These are phyloP conservation scores for Anoplophora glabripennis DNA, from an alignment of 1,140 invertebrate genomes.

Conservation along the genomic window DNA sequence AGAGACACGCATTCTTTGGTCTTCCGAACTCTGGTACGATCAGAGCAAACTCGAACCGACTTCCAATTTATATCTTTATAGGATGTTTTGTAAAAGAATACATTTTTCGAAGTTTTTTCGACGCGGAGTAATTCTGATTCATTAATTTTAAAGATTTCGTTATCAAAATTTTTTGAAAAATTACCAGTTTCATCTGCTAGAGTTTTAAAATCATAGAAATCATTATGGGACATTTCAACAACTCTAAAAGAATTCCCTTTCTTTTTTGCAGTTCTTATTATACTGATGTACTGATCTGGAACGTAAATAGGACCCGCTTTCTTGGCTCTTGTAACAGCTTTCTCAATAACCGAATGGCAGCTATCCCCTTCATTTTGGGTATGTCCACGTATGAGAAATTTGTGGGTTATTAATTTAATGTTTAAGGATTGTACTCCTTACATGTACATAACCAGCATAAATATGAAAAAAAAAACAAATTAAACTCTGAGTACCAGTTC, in stretches of 20 bases:
- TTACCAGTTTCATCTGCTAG: not conserved
- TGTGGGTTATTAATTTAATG: slow-evolving; percentile 38
- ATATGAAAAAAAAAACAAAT: slow-evolving; percentile 22
- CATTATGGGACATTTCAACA: slow-evolving; percentile 28
- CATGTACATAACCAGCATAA: slow-evolving; percentile 39
- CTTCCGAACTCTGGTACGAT: too few relatives aligned
- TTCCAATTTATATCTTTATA: not conserved
- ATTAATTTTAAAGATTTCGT: not conserved
- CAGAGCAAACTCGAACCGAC: too few relatives aligned
- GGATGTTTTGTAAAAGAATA: not conserved
- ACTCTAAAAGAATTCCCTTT: slow-evolving; percentile 36
- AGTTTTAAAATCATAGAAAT: slow-evolving; percentile 34
- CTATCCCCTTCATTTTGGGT: slow-evolving; percentile 42
- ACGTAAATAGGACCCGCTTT: slow-evolving; percentile 23
- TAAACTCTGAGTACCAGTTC: not conserved
- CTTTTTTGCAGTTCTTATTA: slow-evolving; percentile 39
- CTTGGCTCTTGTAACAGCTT: slow-evolving; percentile 12
- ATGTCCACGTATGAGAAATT: slow-evolving; percentile 41
- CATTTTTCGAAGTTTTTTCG: not conserved
- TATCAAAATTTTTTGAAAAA: not conserved
- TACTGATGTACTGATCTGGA: slow-evolving; percentile 9
- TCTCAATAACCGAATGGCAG: slow-evolving; percentile 38
- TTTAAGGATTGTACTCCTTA: slow-evolving; percentile 37
- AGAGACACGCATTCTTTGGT: too few relatives aligned
- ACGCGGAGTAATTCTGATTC: not conserved